Base-by-base conservation (phyloP, 1,140 invertebrate genomes). In the Pseudoatta argentina region DNA sequence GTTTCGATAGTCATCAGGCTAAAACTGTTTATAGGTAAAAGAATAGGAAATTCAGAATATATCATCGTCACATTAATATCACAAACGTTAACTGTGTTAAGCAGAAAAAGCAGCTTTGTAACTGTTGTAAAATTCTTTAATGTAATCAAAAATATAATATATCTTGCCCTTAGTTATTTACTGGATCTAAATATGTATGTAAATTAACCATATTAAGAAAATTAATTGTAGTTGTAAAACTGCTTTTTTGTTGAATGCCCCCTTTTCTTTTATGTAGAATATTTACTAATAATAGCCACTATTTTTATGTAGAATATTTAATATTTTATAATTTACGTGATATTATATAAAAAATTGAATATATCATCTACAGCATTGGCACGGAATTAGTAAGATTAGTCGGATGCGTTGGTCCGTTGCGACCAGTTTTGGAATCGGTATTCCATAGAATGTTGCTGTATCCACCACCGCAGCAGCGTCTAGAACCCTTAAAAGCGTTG, bases 361-460 rank as follows among this genome's bases (percentile, higher is more conserved):
- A 72, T 69, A 2, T 66, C 4, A 85, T 91, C 95, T 95, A 51
- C 93, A 98, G 98, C 94, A 98, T 98, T 93, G 98, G 98, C 12
- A 98, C 98, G 30, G 97, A 99, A 93, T 94, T 99, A 76, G 97
- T 99, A 0, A 96, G 98, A 48, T 94, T 99, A 48, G 98, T 99
- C 4, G 98, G 98, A 0, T 97, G 97, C 77, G 97, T 98, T 34
- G 97, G 97, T 1, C 97, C 97, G 12, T 95, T 99, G 75, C 95
- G 98, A 21, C 98, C 98, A 18, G 98, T 99, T 57, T 94, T 99
- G 79, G 98, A 99, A 93, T 98, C 98, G 0, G 95, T 99, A 2
- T 99, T 99, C 93, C 98, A 99, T 95, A 96, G 98, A 53, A 98
- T 99, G 97, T 94, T 99, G 0, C 95, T 99, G 0, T 97, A 98